A percentile compares a stretch with the other conserved stretches of the same genome.
phyloP scores from a whole-genome alignment of 2,797 vertebrate species.

The Malacoctenus gilli region DNA sequence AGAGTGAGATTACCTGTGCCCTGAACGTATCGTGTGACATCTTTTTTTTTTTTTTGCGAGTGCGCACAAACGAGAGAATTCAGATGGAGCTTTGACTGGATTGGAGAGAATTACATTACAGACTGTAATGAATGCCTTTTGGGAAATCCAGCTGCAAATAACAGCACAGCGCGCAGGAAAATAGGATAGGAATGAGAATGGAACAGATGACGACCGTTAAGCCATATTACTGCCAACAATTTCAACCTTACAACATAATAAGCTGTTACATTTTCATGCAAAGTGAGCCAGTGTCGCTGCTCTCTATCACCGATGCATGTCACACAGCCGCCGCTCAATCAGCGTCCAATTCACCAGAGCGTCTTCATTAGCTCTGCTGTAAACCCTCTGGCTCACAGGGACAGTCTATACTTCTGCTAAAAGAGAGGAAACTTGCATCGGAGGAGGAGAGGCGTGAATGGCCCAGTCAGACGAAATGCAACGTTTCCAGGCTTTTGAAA shows the following conservation, averaged over 20 bases:
- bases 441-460: slow-evolving; percentile 1
- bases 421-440: slow-evolving; percentile 18
- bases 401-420: slow-evolving; percentile 15
- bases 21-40: slow-evolving; percentile 4
- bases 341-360: slow-evolving; percentile 47
- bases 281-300: slow-evolving; percentile 27
- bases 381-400: slow-evolving; percentile 28
- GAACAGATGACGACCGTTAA: slow-evolving; percentile 41
- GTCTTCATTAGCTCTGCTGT: slow-evolving; percentile 36
- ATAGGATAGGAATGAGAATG: slow-evolving; percentile 16
- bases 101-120: slow-evolving; percentile 13
- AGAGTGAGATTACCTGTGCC: slow-evolving; percentile 16
- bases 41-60: slow-evolving; percentile 5
- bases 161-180: slow-evolving; percentile 20
- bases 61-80: slow-evolving; percentile 1
- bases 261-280: slow-evolving; percentile 37
- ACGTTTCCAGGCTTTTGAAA: slow-evolving; percentile 1
- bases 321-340: slow-evolving; percentile 54
- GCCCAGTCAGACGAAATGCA: neutral
- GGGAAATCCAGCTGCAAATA: slow-evolving; percentile 25
- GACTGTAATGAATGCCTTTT: slow-evolving; percentile 24
- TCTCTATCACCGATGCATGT: slow-evolving; percentile 43
- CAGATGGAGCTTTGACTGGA: slow-evolving; percentile 2
- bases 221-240: slow-evolving; percentile 37
- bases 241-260: slow-evolving; percentile 38